phyloP scores from a whole-genome alignment of 2,797 vertebrate species.

The Salarias fasciatus region DNA sequence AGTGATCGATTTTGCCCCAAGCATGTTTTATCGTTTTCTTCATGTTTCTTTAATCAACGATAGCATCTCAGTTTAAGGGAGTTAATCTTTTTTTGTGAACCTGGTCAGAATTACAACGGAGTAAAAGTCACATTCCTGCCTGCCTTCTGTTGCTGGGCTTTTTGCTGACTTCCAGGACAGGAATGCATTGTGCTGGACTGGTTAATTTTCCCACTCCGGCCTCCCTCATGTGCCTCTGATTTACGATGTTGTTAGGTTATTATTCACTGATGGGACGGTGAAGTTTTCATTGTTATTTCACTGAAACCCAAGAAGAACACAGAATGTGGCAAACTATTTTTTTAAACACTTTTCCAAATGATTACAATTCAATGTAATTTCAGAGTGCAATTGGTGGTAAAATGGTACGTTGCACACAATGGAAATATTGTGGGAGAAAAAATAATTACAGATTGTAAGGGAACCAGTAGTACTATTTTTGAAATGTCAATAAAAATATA shows the following conservation, averaged over 20 bases:
- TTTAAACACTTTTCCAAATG: slow-evolving; percentile 10
- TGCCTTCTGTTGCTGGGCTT: slow-evolving; percentile 67
- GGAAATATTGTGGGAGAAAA: slow-evolving; percentile 30
- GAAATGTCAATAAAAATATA: slow-evolving; percentile 61
- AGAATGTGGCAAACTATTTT: slow-evolving; percentile 41
- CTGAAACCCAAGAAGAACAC: slow-evolving; percentile 1
- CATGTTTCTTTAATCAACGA: not conserved
- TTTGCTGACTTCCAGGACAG: slow-evolving; percentile 70
- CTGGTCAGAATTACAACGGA: slow-evolving; percentile 33
- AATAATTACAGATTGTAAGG: slow-evolving; percentile 27
- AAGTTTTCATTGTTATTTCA: slow-evolving; percentile 32
- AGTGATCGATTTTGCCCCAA: not conserved
- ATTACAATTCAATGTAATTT: slow-evolving; percentile 9
- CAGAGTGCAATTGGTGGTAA: slow-evolving; percentile 2
- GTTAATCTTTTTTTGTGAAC: slow-evolving; percentile 29
- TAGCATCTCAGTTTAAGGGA: slow-evolving; percentile 17
- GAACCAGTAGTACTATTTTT: slow-evolving; percentile 47
- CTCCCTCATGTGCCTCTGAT: slow-evolving; percentile 59
- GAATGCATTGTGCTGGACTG: slow-evolving; percentile 73
- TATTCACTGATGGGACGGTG: slow-evolving; percentile 29
- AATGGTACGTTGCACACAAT: slow-evolving; percentile 21
- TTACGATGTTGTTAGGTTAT: slow-evolving; percentile 43
- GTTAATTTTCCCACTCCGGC: slow-evolving; percentile 66
- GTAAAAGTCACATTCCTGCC: slow-evolving; percentile 72
- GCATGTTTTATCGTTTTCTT: too few species aligned